A percentile compares a stretch with the other conserved stretches of the same genome.
These are phyloP conservation scores for Herminia tarsipennalis DNA, from an alignment of 2,888 invertebrate genomes.

Conservation along the genomic window DNA sequence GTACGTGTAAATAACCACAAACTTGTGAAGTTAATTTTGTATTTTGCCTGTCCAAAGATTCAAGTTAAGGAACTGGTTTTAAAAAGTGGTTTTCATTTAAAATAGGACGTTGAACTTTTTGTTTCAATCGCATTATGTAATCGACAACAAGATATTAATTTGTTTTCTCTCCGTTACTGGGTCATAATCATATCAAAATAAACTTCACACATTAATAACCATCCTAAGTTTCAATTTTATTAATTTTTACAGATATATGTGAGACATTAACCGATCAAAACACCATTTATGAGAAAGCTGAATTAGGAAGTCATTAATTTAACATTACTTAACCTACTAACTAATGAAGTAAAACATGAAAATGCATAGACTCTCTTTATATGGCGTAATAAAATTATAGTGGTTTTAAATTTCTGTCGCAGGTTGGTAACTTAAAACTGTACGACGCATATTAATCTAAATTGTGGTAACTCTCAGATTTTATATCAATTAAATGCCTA, in stretches of 20 bases:
- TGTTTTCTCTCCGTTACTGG: conserved; percentile 64
- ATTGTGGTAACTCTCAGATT: neutral
- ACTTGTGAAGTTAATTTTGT: conserved; percentile 49
- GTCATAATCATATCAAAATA: conserved; percentile 41
- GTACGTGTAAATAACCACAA: conserved; percentile 43
- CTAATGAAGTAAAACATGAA: conserved; percentile 7
- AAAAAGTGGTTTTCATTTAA: conserved; percentile 76
- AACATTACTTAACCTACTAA: conserved; percentile 7
- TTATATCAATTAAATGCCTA: neutral
- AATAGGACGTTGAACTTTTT: conserved; percentile 80
- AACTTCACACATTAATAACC: conserved; percentile 17
- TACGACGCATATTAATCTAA: neutral
- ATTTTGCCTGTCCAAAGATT: conserved; percentile 58
- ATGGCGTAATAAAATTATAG: neutral
- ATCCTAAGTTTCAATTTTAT: conserved; percentile 11
- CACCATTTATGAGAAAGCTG: conserved; percentile 1
- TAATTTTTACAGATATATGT: neutral
- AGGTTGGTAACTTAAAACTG: neutral
- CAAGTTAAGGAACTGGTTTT: conserved; percentile 72
- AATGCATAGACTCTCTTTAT: conserved; percentile 13
- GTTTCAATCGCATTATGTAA: conserved; percentile 68
- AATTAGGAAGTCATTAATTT: conserved; percentile 16
- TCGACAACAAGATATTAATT: conserved; percentile 62
- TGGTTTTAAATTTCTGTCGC: neutral
- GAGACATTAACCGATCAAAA: neutral